These are phyloP conservation scores for Todiramphus saurophagus DNA, from an alignment of 2,113 vertebrate species.

Conservation along the genomic window DNA sequence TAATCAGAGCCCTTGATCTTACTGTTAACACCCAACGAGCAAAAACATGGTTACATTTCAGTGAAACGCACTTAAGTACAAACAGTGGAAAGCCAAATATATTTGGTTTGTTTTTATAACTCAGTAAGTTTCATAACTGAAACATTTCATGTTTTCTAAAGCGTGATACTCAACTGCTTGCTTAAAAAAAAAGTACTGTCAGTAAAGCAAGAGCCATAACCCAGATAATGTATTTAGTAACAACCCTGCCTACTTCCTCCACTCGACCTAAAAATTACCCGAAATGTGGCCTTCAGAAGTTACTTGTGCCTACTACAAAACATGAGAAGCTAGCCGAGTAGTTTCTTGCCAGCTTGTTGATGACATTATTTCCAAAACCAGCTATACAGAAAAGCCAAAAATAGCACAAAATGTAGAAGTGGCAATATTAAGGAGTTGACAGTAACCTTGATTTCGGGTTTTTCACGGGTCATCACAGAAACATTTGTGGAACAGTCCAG, in stretches of 20 bases:
- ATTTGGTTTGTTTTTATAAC: background rate
- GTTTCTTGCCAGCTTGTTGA: background rate
- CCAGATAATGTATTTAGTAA: slow-evolving; percentile 43
- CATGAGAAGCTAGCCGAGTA: background rate
- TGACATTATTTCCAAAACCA: background rate
- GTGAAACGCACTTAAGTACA: background rate
- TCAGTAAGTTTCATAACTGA: background rate
- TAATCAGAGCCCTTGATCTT: background rate
- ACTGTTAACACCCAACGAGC: background rate
- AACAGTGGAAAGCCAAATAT: background rate
- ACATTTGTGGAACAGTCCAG: background rate
- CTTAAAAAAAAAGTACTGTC: background rate
- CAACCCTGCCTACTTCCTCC: slow-evolving; percentile 32
- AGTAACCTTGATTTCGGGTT: background rate
- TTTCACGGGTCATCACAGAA: background rate
- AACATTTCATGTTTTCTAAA: background rate
- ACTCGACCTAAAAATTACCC: background rate
- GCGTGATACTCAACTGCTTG: background rate
- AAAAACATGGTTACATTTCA: background rate
- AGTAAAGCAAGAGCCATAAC: slow-evolving; percentile 16
- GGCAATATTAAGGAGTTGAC: background rate
- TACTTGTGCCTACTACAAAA: background rate
- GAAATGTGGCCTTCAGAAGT: background rate
- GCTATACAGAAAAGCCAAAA: background rate
- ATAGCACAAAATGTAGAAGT: background rate